These are phyloP conservation scores for Colaptes auratus DNA, from an alignment of 2,113 vertebrate species.

Conservation along the genomic window DNA sequence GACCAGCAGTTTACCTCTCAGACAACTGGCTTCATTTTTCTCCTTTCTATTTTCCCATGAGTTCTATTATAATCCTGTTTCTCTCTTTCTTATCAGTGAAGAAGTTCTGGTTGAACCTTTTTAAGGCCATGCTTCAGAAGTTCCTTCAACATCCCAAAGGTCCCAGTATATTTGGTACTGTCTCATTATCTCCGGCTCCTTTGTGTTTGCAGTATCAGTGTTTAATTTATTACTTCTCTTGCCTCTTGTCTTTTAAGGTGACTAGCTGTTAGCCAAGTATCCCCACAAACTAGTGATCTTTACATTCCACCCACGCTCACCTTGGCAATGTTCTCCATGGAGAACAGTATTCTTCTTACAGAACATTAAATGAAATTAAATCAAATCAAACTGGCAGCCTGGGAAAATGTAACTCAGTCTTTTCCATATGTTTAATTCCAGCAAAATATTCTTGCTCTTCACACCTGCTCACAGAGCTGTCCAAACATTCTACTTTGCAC, in stretches of 20 bases:
- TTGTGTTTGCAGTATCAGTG: background rate
- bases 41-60: background rate
- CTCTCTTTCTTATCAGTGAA: background rate
- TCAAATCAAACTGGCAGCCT: background rate
- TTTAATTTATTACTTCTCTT: background rate
- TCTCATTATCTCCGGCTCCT: background rate
- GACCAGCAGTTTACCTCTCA: background rate
- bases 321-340: fast-evolving
- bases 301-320: background rate
- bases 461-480: background rate
- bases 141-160: background rate
- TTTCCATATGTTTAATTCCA: background rate
- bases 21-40: fast-evolving
- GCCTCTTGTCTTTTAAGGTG: background rate
- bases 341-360: background rate
- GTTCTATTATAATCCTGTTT: background rate
- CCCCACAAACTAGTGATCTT: background rate
- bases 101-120: background rate
- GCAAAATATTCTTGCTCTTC: conserved; percentile 29
- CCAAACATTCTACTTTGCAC: conserved; percentile 17
- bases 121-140: background rate
- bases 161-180: background rate
- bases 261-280: background rate
- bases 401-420: background rate
- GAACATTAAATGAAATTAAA: background rate